Conservation (phyloP, 1,140 invertebrate species). For the Pseudomyrmex cubaensis region DNA sequence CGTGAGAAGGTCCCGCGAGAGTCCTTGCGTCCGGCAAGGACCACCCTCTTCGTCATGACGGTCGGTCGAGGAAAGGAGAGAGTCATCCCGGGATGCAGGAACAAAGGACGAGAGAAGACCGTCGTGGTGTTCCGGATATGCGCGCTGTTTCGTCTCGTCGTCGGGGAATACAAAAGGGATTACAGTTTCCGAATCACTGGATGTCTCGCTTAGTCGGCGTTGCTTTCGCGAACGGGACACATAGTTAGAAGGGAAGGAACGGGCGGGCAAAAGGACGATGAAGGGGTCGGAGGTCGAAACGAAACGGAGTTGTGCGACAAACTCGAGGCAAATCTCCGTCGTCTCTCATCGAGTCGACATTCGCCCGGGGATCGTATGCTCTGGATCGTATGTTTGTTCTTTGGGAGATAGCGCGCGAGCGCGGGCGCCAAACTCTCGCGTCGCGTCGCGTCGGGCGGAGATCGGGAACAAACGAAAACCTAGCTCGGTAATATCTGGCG, state of each 20-base stretch:
- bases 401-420: conserved; percentile 19
- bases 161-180: conserved; percentile 76
- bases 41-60: background rate
- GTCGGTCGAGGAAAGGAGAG: background rate
- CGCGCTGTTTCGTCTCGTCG: conserved; percentile 76
- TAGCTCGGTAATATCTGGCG: conserved; percentile 47
- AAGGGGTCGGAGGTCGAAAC: conserved; percentile 48
- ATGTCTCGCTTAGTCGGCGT: conserved; percentile 60
- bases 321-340: conserved; percentile 34
- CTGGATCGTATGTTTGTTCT: conserved; percentile 60
- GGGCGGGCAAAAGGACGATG: background rate
- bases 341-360: conserved; percentile 32
- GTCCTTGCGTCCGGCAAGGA: background rate
- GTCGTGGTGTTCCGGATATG: conserved; percentile 54
- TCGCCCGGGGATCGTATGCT: conserved; percentile 32
- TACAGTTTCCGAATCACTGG: conserved; percentile 79
- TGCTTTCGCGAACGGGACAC: conserved; percentile 31
- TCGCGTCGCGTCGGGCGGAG: conserved; percentile 26
- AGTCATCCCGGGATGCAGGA: conserved; percentile 27
- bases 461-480: conserved; percentile 56
- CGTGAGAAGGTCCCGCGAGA: conserved; percentile 9
- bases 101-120: conserved; percentile 57
- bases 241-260: background rate
- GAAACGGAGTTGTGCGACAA: conserved; percentile 40
- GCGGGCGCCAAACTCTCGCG: conserved; percentile 40